Evolutionary conservation across 2,888 invertebrate genomes (phyloP).

Genomic region (Cryptus viduatorius): DNA sequence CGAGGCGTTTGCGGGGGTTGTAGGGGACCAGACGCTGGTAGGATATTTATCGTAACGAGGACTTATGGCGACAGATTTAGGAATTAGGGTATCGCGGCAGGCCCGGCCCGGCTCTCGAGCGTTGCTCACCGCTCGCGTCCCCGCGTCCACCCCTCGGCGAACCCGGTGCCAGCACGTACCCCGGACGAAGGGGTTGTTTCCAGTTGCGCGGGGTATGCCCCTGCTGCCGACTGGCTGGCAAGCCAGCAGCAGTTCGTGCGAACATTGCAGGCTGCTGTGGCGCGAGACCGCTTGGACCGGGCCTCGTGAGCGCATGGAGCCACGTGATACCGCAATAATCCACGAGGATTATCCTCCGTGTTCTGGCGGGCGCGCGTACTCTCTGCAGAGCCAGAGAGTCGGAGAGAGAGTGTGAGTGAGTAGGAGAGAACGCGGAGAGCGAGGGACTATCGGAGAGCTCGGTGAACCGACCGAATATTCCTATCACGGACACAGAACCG

Average conservation of each 20-base stretch:
- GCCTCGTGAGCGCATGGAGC: slow-evolving; percentile 82
- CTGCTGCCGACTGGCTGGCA: slow-evolving; percentile 51
- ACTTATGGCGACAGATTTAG: slow-evolving; percentile 85
- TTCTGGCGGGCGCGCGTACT: slow-evolving; percentile 64
- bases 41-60: slow-evolving; percentile 85
- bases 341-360: slow-evolving; percentile 83
- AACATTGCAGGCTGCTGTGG: slow-evolving; percentile 41
- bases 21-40: slow-evolving; percentile 75
- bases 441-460: slow-evolving; percentile 76
- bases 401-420: slow-evolving; percentile 43
- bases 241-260: slow-evolving; percentile 57
- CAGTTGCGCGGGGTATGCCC: slow-evolving; percentile 57
- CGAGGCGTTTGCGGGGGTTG: slow-evolving; percentile 44
- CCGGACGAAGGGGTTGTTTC: slow-evolving; percentile 69
- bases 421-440: slow-evolving; percentile 66
- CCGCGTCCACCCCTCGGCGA: slow-evolving; percentile 38
- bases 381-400: slow-evolving; percentile 59
- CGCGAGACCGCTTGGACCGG: slow-evolving; percentile 73
- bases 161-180: slow-evolving; percentile 68
- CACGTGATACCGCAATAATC: slow-evolving; percentile 85
- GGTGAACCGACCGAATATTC: slow-evolving; percentile 81
- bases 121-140: slow-evolving; percentile 51
- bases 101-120: slow-evolving; percentile 79
- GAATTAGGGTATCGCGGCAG: slow-evolving; percentile 85
- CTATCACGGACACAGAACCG: slow-evolving; percentile 77